These are phyloP conservation scores for Cybosia mesomella DNA, from an alignment of 2,888 invertebrate genomes.

Conservation along the genomic window DNA sequence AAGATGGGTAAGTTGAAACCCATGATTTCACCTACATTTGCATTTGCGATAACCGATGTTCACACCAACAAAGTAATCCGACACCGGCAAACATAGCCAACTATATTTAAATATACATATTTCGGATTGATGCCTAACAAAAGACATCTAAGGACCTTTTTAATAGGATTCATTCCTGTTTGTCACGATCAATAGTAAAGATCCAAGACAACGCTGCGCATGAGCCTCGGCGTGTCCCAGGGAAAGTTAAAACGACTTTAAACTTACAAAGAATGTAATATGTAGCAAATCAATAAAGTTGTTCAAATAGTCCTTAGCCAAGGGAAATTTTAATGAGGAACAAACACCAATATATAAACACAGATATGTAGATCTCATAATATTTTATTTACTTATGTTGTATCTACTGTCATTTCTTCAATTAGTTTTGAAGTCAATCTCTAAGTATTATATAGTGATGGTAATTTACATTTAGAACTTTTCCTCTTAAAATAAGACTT, in stretches of 20 bases:
- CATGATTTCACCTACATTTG: background rate
- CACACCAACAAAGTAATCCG: background rate
- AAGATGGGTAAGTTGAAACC: background rate
- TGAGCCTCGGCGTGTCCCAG: background rate
- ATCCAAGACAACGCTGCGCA: conserved; percentile 2
- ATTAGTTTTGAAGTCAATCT: background rate
- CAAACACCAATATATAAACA: background rate
- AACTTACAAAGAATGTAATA: background rate
- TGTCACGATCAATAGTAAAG: background rate
- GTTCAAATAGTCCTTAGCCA: background rate
- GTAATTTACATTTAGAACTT: background rate
- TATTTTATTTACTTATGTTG: background rate
- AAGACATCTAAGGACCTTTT: background rate
- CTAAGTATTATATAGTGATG: background rate
- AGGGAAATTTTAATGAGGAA: background rate
- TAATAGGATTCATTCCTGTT: conserved; percentile 4
- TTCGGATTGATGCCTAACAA: background rate
- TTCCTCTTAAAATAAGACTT: background rate
- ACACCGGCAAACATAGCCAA: background rate
- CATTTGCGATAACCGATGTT: background rate
- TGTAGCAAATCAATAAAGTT: conserved; percentile 1
- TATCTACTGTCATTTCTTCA: background rate
- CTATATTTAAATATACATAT: background rate
- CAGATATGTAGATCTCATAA: background rate
- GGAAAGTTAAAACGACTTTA: background rate